Evolutionary conservation across 2,113 vertebrate genomes (phyloP), one percentile per base, ranked within the genome.

Genomic region (Amblyornis subalaris): DNA sequence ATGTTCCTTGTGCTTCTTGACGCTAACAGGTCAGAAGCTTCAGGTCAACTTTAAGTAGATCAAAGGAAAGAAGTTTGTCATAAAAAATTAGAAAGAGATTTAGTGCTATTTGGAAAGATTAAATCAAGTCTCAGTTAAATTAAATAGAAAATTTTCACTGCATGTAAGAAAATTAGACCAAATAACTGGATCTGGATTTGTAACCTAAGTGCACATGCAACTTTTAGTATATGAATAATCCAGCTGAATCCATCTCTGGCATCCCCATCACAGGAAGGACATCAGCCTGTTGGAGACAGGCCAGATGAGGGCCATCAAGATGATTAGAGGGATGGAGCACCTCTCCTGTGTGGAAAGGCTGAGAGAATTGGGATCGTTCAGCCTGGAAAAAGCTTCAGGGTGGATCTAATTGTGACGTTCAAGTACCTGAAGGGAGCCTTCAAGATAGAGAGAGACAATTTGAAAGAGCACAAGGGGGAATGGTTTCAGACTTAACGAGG

Each of bases 181-280:
- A 79, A 25, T 45, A 77, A 70, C 20, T 54, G 10, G 12, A 44
- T 45, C 12, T 77, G 6, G 8, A 45, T 74, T 69, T 24, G 62
- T 35, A 54, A 70, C 4, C 22, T 62, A 73, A 60, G 6, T 5
- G 3, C 8, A 40, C 1, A 17, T 0, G 1, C 23, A 72, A 21
- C 2, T 55, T 73, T 17, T 50, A 50, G 4, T 29, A 18, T 21
- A 23, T 35, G 17, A 64, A 54, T 64, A 69, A 80, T 20, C 26
- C 15, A 33, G 14, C 44, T 45, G 19, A 16, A 38, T 29, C 18
- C 23, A 45, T 6, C 36, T 51, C 19, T n/a, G 45, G 6, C 6
- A 8, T 44, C 11, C 25, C 36, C 60, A 44, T 42, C 15, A 33
- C 22, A 65, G 44, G 26, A 57, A 48, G 6, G 22, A 50, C 42